Evolutionary conservation across 1,140 invertebrate genomes (phyloP), one percentile per base, ranked within the genome.

Genomic region (Drosophila nasuta): DNA sequence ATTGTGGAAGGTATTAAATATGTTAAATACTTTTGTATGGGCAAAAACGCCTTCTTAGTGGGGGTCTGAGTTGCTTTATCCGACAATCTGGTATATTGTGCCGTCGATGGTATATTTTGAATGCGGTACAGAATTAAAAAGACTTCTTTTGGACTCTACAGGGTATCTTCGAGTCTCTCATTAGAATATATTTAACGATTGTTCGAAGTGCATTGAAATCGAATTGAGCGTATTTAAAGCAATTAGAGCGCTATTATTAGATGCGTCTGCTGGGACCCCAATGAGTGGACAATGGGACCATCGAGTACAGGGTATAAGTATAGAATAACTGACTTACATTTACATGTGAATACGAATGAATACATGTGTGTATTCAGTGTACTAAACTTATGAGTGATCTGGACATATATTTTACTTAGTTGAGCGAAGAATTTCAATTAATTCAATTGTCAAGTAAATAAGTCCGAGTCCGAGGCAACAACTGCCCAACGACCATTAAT

Each of bases 371-470:
- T 30, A 51, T 25, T 25, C 20, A 30, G 28, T 38, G 25, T 49
- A 45, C 58, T 49, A 49, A 57, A 70, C 49, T 70, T 69, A 57
- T 70, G 56, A 72, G 51, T 63, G 45, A 56, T 60, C 46, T 49
- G n/a, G 7, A 41, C 17, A 52, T 48, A 49, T 70, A 62, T 69
- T 51, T 83, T 67, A 72, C 80, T 83, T 88, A 88, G 83, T 87
- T 77, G 70, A 88, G 52, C 64, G 68, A 89, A 71, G 81, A 89
- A 85, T 89, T 89, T 89, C 85, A 89, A 89, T 89, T 89, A 89
- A 89, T 89, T 89, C 86, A 89, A 89, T 89, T 89, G 85, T 54
- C 68, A 5, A 46, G 60, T 51, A 49, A 67, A 49, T 68, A 48
- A 68, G 66, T 72, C 10, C 33, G 33, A 35, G 33, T 2, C 33